Conservation (phyloP, 2,113 vertebrate genomes). For the Paedocypris sp. region DNA sequence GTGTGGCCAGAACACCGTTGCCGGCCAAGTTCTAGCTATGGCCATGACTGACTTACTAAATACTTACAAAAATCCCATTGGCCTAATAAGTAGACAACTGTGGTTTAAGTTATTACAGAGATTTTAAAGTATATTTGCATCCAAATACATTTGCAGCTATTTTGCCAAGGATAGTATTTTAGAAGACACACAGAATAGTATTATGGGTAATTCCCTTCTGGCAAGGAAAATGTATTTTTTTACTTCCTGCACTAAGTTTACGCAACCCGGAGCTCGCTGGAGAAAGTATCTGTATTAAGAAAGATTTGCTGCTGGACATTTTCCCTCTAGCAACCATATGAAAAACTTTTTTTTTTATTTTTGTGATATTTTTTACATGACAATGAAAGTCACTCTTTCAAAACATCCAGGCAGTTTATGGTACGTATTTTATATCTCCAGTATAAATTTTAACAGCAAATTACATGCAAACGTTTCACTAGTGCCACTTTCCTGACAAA, state of each 20-base stretch:
- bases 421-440: slow-evolving; percentile 1
- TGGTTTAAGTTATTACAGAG: too few species aligned
- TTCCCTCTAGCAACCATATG: neutral
- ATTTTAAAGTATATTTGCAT: slow-evolving; percentile 11
- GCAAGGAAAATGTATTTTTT: slow-evolving; percentile 49
- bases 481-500: neutral
- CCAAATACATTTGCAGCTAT: slow-evolving; percentile 4
- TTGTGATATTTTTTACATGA: too few species aligned
- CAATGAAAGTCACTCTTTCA: slow-evolving; percentile 13
- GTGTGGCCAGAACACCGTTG: too few species aligned
- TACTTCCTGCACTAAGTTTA: slow-evolving; percentile 46
- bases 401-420: neutral
- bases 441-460: neutral
- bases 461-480: neutral
- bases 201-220: slow-evolving; percentile 43
- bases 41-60: too few species aligned
- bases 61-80: too few species aligned
- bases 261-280: slow-evolving; percentile 30
- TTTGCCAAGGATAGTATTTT: slow-evolving; percentile 9
- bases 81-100: too few species aligned
- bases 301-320: slow-evolving; percentile 12
- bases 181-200: slow-evolving; percentile 18
- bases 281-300: slow-evolving; percentile 36
- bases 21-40: too few species aligned
- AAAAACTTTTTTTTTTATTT: neutral